Conservation (phyloP, 2,797 vertebrate genomes). For the Coilia nasus region DNA sequence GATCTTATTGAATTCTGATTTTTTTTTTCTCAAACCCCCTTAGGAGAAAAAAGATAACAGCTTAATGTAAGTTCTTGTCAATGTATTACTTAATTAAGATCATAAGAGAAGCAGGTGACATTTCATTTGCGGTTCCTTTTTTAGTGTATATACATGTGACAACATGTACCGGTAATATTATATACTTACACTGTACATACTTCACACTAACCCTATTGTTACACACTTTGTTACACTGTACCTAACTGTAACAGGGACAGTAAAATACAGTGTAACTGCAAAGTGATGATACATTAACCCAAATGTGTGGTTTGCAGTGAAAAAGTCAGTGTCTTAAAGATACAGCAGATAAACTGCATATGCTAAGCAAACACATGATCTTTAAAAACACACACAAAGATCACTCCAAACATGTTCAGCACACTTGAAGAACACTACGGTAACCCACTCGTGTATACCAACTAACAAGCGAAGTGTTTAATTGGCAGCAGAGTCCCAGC, state of each 20-base stretch:
- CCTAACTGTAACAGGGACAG: background rate
- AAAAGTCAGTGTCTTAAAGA: background rate
- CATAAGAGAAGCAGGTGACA: too few species aligned
- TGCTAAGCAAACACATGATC: background rate
- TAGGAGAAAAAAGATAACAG: too few species aligned
- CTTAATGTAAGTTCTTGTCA: too few species aligned
- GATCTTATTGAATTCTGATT: too few species aligned
- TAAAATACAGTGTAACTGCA: background rate
- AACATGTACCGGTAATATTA: too few species aligned
- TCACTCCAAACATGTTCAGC: background rate
- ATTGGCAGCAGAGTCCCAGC: slow-evolving; percentile 12
- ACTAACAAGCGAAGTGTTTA: background rate
- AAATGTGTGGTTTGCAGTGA: background rate
- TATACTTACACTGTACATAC: too few species aligned
- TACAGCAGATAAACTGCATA: background rate
- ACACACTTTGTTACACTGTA: too few species aligned
- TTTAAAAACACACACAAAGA: background rate
- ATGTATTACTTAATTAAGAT: too few species aligned
- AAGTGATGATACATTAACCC: background rate
- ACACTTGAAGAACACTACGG: background rate
- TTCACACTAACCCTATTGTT: too few species aligned
- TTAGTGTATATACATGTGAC: too few species aligned
- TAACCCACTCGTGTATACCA: background rate
- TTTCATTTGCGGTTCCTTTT: too few species aligned
- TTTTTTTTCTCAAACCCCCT: too few species aligned